Conservation (phyloP, 2,888 invertebrate genomes). For the Alentia gelatinosa region DNA sequence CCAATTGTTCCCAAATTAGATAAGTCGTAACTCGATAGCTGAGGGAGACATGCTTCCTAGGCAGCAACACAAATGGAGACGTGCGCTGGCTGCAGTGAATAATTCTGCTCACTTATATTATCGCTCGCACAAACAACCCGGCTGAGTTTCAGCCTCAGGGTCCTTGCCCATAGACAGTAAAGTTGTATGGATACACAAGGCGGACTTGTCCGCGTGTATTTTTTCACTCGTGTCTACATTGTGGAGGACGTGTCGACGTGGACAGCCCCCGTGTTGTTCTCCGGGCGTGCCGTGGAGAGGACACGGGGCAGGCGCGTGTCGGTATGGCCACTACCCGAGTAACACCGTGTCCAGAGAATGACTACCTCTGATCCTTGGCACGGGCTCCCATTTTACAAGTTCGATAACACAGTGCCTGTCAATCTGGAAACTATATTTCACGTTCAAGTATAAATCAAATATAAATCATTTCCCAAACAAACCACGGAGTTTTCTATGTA, state of each 20-base stretch:
- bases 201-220: not conserved
- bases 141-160: too few relatives aligned
- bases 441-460: too few relatives aligned
- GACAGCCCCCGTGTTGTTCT: not conserved
- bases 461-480: too few relatives aligned
- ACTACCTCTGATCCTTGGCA: not conserved
- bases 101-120: not conserved
- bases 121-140: not conserved
- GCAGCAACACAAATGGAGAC: not conserved
- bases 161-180: not conserved
- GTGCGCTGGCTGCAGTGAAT: not conserved
- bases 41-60: not conserved
- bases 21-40: constrained; percentile 13
- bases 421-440: not conserved
- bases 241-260: not conserved
- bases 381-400: not conserved
- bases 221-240: not conserved
- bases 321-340: not conserved
- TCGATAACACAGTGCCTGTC: not conserved
- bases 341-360: not conserved
- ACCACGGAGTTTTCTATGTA: not conserved
- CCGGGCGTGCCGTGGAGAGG: not conserved
- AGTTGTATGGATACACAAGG: not conserved
- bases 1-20: not conserved
- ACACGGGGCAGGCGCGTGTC: not conserved